Percentiles rank a stretch among this genome's conserved stretches.
Conservation (phyloP, 2,797 vertebrate species). For the Thripadectes ignobilis region DNA sequence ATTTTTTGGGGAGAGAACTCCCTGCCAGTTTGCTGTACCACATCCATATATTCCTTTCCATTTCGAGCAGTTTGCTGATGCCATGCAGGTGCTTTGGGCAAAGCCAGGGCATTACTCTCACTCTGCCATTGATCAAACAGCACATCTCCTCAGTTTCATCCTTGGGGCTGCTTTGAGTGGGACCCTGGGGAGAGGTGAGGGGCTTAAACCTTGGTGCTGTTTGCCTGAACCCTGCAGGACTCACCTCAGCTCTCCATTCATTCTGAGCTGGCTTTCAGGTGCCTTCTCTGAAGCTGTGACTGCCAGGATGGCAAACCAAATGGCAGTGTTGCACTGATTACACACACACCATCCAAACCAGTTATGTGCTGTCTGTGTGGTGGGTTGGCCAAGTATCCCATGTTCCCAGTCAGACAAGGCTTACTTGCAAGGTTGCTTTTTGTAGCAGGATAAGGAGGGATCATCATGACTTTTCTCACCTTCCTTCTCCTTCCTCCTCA, state of each 20-base stretch:
- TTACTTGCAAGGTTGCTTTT: fast-evolving
- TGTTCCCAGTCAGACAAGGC: background rate
- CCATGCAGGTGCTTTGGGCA: background rate
- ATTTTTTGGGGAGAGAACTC: background rate
- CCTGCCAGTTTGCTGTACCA: background rate
- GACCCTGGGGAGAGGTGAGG: background rate
- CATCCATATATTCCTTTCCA: background rate
- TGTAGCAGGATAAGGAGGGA: background rate
- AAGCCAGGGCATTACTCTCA: fast-evolving
- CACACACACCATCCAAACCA: background rate
- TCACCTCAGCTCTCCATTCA: background rate
- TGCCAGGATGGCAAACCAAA: background rate
- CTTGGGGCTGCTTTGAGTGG: background rate
- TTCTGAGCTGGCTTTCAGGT: background rate
- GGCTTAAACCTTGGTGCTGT: background rate
- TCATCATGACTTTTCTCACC: background rate
- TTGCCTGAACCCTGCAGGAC: background rate
- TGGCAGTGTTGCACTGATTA: background rate
- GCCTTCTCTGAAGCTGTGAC: background rate
- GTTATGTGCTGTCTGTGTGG: background rate
- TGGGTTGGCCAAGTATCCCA: background rate
- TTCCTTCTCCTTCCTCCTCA: background rate
- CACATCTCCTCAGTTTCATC: background rate
- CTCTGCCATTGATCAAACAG: background rate
- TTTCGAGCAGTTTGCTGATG: background rate